These are phyloP conservation scores for Manduca sexta DNA, from an alignment of 1,140 invertebrate species.

Conservation along the genomic window DNA sequence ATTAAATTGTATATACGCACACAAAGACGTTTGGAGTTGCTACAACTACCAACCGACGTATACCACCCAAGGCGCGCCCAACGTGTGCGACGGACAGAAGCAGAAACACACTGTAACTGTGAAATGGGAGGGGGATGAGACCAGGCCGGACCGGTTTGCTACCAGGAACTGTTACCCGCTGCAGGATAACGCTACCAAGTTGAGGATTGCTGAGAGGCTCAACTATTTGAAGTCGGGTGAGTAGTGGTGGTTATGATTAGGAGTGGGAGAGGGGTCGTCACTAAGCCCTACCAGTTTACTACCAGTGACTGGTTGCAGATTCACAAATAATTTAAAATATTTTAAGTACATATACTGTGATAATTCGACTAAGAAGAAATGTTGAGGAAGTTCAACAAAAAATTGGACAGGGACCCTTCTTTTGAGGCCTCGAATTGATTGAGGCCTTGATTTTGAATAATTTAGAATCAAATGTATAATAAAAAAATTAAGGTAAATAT, in stretches of 20 bases:
- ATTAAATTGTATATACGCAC: slow-evolving; percentile 85
- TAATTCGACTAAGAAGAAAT: no score
- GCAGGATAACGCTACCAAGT: slow-evolving; percentile 70
- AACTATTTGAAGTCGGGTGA: slow-evolving; percentile 74
- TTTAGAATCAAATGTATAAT: no score
- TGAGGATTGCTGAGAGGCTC: slow-evolving; percentile 59
- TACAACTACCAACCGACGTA: slow-evolving; percentile 82
- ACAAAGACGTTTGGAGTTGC: slow-evolving; percentile 88
- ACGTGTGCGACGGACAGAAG: slow-evolving; percentile 46
- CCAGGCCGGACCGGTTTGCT: slow-evolving; percentile 74
- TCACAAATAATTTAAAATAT: no score
- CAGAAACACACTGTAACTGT: slow-evolving; percentile 56
- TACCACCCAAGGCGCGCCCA: slow-evolving; percentile 47
- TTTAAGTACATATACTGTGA: no score
- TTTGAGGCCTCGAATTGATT: no score
- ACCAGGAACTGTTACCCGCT: slow-evolving; percentile 84
- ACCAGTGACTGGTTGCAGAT: no score
- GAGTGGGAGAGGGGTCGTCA: no score
- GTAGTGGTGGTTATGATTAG: not conserved
- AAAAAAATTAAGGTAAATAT: no score
- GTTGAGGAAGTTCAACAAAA: no score
- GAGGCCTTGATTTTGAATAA: no score
- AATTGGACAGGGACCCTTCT: no score
- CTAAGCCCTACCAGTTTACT: no score
- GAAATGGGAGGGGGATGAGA: slow-evolving; percentile 70